Base-by-base conservation (phyloP, 2,888 invertebrate species). In the Sceliomorpha sp. region DNA sequence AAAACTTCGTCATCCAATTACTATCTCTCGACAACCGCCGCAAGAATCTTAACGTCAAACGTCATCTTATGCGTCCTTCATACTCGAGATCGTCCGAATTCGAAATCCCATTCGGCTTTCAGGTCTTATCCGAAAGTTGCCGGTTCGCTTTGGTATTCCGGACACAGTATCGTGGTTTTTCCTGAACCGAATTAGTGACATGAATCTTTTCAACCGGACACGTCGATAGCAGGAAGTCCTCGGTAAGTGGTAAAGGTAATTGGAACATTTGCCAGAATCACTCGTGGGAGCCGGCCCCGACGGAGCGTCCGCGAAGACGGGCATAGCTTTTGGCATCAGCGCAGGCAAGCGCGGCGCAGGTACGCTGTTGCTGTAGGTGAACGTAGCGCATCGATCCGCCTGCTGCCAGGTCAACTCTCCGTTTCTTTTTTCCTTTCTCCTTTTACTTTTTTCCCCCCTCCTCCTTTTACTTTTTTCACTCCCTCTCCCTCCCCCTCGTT, bases 261-360 rank as follows among this genome's bases (percentile, higher is more conserved):
- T 82, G 78, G 78, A 81, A 81, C 81, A 79, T 82, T 83, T 78
- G 79, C 76, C 72, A 69, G 75, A 76, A 74, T 77, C 82, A 81
- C 82, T 79, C 81, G 51, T 66, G 70, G 78, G 79, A 78, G 72
- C 32, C 80, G 77, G 68, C 71, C n/a, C 73, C 55, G 70, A 64
- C 60, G 69, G 73, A 77, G 72, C 48, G 72, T 75, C 74, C 63
- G 39, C 50, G 50, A 69, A 67, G 60, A 68, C 72, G 70, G 64
- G 67, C 58, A 63, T 75, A 74, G 74, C 70, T 79, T 78, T 76
- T 83, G 81, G 81, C 81, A 81, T 78, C 62, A 70, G 76, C 55
- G 73, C 79, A 81, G 76, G 79, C 83, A 81, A 78, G 79, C 80
- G 80, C 78, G 74, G 75, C 75, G 72, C 76, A 78, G 73, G 78